These are phyloP conservation scores for Carduelis carduelis DNA, from an alignment of 2,797 vertebrate species.

Conservation along the genomic window DNA sequence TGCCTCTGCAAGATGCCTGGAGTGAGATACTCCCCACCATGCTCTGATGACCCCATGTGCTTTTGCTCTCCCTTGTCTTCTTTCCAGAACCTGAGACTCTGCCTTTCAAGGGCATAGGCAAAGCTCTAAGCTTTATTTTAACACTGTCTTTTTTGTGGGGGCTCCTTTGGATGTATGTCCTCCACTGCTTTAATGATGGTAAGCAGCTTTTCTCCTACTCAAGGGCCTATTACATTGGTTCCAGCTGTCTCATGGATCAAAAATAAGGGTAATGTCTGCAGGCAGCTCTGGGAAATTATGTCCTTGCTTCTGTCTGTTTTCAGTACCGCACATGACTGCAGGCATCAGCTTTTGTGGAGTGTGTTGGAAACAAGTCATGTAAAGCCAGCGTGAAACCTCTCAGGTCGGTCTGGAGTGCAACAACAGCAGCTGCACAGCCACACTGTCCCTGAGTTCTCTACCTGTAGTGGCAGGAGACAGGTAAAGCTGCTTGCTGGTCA, in stretches of 20 bases:
- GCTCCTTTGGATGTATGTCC: not conserved
- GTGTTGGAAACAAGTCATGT: rapidly evolving
- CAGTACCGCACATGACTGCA: not conserved
- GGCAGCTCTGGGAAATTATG: not conserved
- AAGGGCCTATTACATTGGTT: not conserved
- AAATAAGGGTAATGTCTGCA: not conserved
- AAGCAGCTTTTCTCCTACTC: not conserved
- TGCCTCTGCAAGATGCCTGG: not conserved
- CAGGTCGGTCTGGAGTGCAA: not conserved
- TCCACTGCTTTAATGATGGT: not conserved
- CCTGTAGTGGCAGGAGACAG: not conserved
- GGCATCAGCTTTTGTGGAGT: not conserved
- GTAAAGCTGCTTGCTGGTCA: not conserved
- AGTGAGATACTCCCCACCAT: not conserved
- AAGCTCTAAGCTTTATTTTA: not conserved
- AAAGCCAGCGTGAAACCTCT: not conserved
- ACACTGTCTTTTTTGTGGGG: not conserved
- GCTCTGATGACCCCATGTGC: not conserved
- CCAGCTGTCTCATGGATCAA: not conserved
- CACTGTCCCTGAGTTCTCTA: not conserved
- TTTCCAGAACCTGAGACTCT: not conserved
- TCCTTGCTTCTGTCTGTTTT: not conserved
- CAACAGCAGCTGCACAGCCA: not conserved
- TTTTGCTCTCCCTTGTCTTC: not conserved
- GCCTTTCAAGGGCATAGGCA: not conserved